Evolutionary conservation across 2,797 vertebrate genomes (phyloP).

Genomic region (Pipistrellus kuhlii): DNA sequence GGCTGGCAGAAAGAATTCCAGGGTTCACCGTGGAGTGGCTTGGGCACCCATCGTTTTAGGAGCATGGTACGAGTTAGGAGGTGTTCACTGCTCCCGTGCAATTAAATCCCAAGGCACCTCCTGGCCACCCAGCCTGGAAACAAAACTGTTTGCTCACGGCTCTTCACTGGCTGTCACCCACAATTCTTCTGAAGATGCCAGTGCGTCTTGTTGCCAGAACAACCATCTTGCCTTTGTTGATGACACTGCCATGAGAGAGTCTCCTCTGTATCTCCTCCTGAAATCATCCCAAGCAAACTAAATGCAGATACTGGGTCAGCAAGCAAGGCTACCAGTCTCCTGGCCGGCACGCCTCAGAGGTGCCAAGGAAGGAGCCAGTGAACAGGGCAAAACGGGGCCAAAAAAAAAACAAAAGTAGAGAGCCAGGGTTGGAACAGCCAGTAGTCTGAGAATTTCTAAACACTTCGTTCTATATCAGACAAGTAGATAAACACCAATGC

Average conservation of each 20-base stretch:
- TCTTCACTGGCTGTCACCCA: neutral
- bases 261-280: neutral
- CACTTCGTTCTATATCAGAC: neutral
- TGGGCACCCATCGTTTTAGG: too few species aligned
- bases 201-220: rapidly evolving
- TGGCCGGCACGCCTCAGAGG: neutral
- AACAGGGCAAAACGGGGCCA: neutral
- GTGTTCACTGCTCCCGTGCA: neutral
- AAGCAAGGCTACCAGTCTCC: neutral
- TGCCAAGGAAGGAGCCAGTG: neutral
- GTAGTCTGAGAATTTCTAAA: neutral
- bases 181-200: neutral
- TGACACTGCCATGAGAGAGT: neutral
- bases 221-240: neutral
- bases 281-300: neutral
- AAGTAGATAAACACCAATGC: neutral
- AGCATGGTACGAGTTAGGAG: neutral
- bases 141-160: neutral
- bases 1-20: neutral
- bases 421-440: neutral
- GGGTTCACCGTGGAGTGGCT: neutral
- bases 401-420: neutral
- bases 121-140: neutral
- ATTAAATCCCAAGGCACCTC: neutral
- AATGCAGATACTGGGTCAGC: neutral